Percentiles rank a stretch among this genome's conserved stretches.
phyloP scores from a whole-genome alignment of 2,797 vertebrate species.

The Lithobates pipiens region DNA sequence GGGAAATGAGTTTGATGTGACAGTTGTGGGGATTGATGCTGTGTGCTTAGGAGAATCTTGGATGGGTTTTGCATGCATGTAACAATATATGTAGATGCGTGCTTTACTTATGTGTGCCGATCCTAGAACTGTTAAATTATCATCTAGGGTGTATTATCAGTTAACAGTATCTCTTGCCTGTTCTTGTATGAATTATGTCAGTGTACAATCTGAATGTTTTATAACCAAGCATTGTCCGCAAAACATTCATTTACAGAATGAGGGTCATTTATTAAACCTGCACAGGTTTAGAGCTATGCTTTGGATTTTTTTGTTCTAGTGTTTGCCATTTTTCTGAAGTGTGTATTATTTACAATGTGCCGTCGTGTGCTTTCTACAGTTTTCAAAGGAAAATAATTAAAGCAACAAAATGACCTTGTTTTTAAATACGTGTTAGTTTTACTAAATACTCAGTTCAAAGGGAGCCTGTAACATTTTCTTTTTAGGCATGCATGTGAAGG shows the following conservation, averaged over 20 bases:
- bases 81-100: not conserved
- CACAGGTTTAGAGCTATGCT: not conserved
- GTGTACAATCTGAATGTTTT: not conserved
- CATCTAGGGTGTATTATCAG: not conserved
- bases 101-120: not conserved
- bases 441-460: not conserved
- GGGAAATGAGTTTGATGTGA: not conserved
- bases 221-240: not conserved
- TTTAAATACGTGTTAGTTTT: not conserved
- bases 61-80: not conserved
- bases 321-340: not conserved
- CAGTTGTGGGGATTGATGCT: slow-evolving; percentile 8
- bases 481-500: too few species aligned
- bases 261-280: not conserved
- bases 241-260: not conserved
- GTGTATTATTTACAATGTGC: not conserved
- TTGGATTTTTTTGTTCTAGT: not conserved
- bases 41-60: slow-evolving; percentile 5
- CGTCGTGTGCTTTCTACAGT: not conserved
- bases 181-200: not conserved
- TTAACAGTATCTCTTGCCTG: not conserved
- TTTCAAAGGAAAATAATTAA: not conserved
- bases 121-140: not conserved
- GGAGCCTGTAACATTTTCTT: too few species aligned
- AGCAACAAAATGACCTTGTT: not conserved